Evolutionary conservation across 2,113 vertebrate genomes (phyloP).

Genomic region (Camelus bactrianus): DNA sequence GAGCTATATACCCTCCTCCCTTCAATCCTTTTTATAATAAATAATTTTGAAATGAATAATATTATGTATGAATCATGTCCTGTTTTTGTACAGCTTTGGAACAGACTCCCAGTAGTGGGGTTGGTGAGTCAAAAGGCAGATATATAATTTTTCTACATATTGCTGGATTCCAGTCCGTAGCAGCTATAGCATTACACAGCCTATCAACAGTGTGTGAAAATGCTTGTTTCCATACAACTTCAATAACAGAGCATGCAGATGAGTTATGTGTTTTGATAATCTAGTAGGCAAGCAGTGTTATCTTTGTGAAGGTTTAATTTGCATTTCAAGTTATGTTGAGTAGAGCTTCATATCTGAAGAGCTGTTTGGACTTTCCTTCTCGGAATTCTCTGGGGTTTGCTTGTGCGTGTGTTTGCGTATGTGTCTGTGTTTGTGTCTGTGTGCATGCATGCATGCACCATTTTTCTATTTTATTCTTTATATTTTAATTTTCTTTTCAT

Average conservation of each 20-base stretch:
- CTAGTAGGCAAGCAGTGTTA: background rate
- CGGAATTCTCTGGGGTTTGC: background rate
- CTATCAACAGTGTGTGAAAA: background rate
- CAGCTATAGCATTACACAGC: background rate
- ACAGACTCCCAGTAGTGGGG: background rate
- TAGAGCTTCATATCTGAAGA: background rate
- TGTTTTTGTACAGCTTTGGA: background rate
- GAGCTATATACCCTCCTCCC: too few relatives aligned
- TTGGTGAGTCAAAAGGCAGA: background rate
- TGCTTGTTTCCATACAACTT: background rate
- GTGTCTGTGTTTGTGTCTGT: background rate
- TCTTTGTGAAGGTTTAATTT: background rate
- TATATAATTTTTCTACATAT: background rate
- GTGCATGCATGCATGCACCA: background rate
- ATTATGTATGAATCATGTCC: background rate
- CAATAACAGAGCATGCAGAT: background rate
- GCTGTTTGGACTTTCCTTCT: slow-evolving; percentile 20
- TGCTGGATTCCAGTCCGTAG: background rate
- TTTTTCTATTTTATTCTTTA: background rate
- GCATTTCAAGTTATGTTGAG: background rate
- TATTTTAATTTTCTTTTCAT: slow-evolving; percentile 21
- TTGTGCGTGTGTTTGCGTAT: background rate
- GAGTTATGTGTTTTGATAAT: background rate
- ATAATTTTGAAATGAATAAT: background rate
- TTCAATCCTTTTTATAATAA: slow-evolving; percentile 3